Evolutionary conservation across 2,888 invertebrate genomes (phyloP).

Genomic region (Tryphoninae sp.): DNA sequence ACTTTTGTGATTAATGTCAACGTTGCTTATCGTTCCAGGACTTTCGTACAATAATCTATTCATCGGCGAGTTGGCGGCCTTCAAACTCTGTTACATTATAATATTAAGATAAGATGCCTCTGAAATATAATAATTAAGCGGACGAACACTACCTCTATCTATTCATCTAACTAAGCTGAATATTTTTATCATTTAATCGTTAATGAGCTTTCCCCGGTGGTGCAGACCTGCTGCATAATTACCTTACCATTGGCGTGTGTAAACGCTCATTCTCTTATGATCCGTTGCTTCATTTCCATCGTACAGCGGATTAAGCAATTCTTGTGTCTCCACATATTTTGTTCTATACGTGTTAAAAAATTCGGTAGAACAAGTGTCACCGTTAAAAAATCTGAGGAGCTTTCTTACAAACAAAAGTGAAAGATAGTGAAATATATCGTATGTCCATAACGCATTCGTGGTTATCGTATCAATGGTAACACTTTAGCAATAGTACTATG

Average conservation of each 20-base stretch:
- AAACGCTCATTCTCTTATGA: background rate
- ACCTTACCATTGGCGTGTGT: background rate
- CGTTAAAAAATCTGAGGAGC: too few species aligned
- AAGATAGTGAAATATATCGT: background rate
- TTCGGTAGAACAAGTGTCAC: too few species aligned
- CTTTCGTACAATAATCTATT: too few species aligned
- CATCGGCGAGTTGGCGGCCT: too few species aligned
- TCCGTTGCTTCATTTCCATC: background rate
- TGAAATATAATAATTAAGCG: too few species aligned
- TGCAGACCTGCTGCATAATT: background rate
- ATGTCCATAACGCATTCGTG: background rate
- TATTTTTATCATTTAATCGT: slow-evolving; percentile 20
- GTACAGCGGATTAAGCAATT: background rate
- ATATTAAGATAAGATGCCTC: too few species aligned
- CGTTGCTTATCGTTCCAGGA: too few species aligned
- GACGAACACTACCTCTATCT: background rate
- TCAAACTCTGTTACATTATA: too few species aligned
- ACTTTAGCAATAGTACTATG: slow-evolving; percentile 26
- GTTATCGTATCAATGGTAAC: slow-evolving; percentile 5
- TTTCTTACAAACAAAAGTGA: too few species aligned
- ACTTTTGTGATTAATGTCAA: too few species aligned
- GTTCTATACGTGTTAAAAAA: too few species aligned
- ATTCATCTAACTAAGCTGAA: background rate
- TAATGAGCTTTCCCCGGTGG: background rate
- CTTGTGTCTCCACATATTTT: too few species aligned